Base-by-base conservation (phyloP, 2,888 invertebrate species). In the Perithous albicinctus region DNA sequence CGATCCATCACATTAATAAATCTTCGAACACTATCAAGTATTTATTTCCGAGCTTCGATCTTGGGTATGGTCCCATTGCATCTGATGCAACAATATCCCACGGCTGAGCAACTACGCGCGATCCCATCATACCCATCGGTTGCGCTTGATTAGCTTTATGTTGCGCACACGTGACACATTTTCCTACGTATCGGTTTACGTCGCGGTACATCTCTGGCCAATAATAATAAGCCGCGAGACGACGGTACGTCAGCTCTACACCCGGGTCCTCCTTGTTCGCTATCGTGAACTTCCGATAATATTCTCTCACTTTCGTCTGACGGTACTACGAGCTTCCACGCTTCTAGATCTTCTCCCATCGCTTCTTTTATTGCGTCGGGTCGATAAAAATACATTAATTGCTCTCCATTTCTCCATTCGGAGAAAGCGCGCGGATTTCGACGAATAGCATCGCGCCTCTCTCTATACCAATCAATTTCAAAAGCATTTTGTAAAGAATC, bases 61-160 rank as follows among this genome's bases (percentile, higher is more conserved):
- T n/a, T n/a, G n/a, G n/a, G n/a, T n/a, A n/a, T n/a, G n/a, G n/a
- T 15, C 48, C 82, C 82, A 74, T 78, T 23, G 61, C 41, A 18
- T 67, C 78, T 1, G 54, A 26, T 2, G 75, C 78, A 0, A 69
- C 66, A 1, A 61, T 38, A 26, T 72, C 56, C 77, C 78, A 81
- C 6, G 78, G 78, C 3, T 54, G 46, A 0, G 18, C 41, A 2
- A 66, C n/a, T 1, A 59, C 20, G 1, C 78, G 77, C 7, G 59
- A 51, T 1, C 84, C 81, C 87, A 88, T 88, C 1, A 77, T 18
- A 0, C 87, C 87, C n/a, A n/a, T n/a, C n/a, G n/a, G n/a, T n/a
- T n/a, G n/a, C n/a, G n/a, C n/a, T n/a, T n/a, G n/a, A n/a, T n/a
- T 79, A 0, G 84, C 78, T 72, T 89, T 89, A 0, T 66, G 35